Conservation (phyloP, 2,113 vertebrate species). For the Monopterus albus region DNA sequence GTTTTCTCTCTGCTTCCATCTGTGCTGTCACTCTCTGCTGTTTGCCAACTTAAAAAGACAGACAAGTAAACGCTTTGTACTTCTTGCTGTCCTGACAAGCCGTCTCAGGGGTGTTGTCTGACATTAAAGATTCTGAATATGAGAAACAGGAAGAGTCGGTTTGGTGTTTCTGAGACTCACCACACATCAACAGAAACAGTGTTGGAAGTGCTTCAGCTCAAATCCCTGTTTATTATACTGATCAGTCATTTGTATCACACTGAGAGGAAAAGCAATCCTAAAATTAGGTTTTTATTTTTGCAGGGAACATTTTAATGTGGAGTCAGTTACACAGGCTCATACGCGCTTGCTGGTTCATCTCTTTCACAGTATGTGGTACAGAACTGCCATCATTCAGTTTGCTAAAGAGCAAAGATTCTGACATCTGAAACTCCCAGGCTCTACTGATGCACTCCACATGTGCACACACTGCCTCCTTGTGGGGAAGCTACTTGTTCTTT, state of each 20-base stretch:
- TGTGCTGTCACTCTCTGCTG: conserved; percentile 9
- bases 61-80: background rate
- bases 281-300: conserved; percentile 12
- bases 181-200: background rate
- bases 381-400: background rate
- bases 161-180: background rate
- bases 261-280: background rate
- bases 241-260: conserved; percentile 9
- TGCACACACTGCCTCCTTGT: conserved; percentile 60
- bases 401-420: background rate
- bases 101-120: background rate
- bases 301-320: background rate
- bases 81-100: background rate
- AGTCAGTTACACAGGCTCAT: background rate
- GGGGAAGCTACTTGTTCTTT: conserved; percentile 2
- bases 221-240: background rate
- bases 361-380: background rate
- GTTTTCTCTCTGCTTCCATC: conserved; percentile 6
- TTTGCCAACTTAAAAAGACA: conserved; percentile 8
- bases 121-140: conserved; percentile 5
- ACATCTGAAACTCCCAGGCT: background rate
- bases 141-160: background rate
- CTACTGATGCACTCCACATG: background rate
- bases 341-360: background rate
- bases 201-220: background rate